Base-by-base conservation (phyloP, 2,113 vertebrate genomes). In the Nothocercus julius region DNA sequence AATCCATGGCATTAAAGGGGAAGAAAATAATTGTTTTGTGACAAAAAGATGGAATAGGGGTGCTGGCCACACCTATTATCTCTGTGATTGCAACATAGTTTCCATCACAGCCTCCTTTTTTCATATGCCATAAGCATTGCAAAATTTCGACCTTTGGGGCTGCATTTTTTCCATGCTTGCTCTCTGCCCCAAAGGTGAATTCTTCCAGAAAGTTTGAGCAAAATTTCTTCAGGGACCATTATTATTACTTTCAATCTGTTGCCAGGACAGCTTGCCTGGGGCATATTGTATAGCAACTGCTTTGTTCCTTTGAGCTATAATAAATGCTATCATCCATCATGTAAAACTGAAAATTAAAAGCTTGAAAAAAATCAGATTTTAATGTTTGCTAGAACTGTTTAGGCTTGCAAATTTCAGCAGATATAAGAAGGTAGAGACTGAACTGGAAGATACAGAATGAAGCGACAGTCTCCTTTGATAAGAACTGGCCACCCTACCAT, bases 71-170 rank as follows among this genome's bases (percentile, higher is more conserved):
- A 59, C 82, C 86, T 59, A 0, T 8, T 75, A 63, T 64, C 78
- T 32, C 63, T 27, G 21, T 36, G 28, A 72, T 95, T 97, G 82
- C 86, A 73, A 91, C 93, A 96, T 32, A 76, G 49, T 94, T 95
- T 95, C 94, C 92, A 95, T 61, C 7, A 1, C 72, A 91, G 67
- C 73, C 93, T 92, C 77, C 42, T 84, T 34, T 92, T 96, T 92
- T 91, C 81, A 69, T 80, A 80, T 38, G 27, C 78, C 49, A 77
- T 8, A 58, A 95, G 87, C 86, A 77, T 90, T 96, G 91, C 95
- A 95, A 97, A 96, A 96, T 30, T 32, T 40, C 92, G 94, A 97
- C 96, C 96, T 97, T 94, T 96, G 81, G 82, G 92, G 88, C 82
- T 94, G 45, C 82, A 87, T 92, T 93, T 96, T 95, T 95, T 95